A percentile compares a stretch with the other conserved stretches of the same genome.
Conservation (phyloP, 2,888 invertebrate species). For the Ormyrus labotus region DNA sequence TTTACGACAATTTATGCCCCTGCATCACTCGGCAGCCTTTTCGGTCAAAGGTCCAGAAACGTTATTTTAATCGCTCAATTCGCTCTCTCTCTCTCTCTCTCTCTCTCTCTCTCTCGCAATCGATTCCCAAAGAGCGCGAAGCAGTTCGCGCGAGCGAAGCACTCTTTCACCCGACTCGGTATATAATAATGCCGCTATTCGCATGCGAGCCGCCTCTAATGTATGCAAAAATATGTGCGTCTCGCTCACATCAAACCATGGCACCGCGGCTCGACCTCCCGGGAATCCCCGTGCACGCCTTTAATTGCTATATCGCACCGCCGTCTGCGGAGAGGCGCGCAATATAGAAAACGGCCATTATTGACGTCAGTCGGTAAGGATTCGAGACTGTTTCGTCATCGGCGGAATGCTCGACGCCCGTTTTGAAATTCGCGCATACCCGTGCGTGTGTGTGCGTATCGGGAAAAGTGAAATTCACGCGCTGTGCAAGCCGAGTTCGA, state of each 20-base stretch:
- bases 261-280: conserved; percentile 12
- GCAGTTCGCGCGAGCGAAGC: too few relatives aligned
- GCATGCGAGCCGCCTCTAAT: conserved; percentile 26
- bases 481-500: too few relatives aligned
- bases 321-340: neutral
- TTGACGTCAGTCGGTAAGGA: conserved; percentile 34
- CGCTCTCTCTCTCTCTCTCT: neutral
- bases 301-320: conserved; percentile 9
- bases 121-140: neutral
- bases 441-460: conserved; percentile 2
- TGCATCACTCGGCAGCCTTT: neutral
- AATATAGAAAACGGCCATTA: conserved; percentile 34
- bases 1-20: too few relatives aligned
- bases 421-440: conserved; percentile 26
- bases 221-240: conserved; percentile 46
- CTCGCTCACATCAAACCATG: conserved; percentile 17
- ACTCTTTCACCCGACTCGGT: neutral
- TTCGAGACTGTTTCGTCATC: conserved; percentile 26
- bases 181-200: conserved; percentile 37
- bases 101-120: neutral
- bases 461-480: conserved; percentile 15
- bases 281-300: conserved; percentile 17
- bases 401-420: conserved; percentile 23
- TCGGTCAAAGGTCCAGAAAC: neutral
- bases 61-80: conserved; percentile 25